Base-by-base conservation (phyloP, 2,888 invertebrate species). In the Linyphia triangularis region DNA sequence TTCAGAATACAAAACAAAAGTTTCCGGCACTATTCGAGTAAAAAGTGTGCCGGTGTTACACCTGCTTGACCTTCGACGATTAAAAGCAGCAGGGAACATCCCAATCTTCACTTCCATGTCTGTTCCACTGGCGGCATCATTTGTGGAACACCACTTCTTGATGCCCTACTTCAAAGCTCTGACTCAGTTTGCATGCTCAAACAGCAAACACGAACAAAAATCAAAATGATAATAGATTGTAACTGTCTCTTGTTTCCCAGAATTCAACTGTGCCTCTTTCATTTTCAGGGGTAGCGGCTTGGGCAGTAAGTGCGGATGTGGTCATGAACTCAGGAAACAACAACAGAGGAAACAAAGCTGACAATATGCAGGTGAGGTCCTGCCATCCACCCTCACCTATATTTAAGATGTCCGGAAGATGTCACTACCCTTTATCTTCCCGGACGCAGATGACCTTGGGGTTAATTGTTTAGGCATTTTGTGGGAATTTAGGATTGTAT, bases 291-390 rank as follows among this genome's bases (percentile, higher is more conserved):
- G 91, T 91, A 19, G 91, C 90, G 13, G 91, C 91, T 4, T 91
- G 91, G 91, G 91, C 91, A 33, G 90, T 91, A 9, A 91, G 90
- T 61, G 90, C 91, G 9, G 91, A 91, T 61, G 90, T 91, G 16
- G 91, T 91, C 10, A 91, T 91, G 90, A 88, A 75, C 65, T 79
- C 86, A 7, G 82, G 65, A 19, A 70, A 57, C 37, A 77, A 40
- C 63, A 67, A 69, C 40, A 57, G 69, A 16, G 57, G n/a, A 51
- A 73, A 10, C 65, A 77, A 82, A 30, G 59, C 63, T 1, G 72
- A 73, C 22, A 70, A 78, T 40, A 26, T 88, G 30, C 83, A 89
- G 89, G 89, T 89, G 67, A 79, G 69, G 0, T 67, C 40, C 51
- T 13, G 59, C n/a, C 24, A n/a, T 16, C 51, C 51, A 51, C 51